Conservation (phyloP, 2,797 vertebrate genomes). For the Lepus townsendii region DNA sequence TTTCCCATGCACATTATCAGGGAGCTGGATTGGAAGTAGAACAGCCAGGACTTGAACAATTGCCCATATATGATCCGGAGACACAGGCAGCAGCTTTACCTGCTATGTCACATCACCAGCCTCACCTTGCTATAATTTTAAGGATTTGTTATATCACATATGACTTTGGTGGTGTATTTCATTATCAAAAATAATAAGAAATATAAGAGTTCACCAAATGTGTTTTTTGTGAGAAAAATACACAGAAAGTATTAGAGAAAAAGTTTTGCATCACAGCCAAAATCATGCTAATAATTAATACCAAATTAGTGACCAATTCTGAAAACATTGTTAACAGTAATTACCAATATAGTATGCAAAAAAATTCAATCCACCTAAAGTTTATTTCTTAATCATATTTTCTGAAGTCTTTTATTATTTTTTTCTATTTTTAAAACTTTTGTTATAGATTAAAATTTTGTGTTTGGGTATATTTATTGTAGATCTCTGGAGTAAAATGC, state of each 20-base stretch:
- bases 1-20: no score
- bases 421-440: not conserved
- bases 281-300: not conserved
- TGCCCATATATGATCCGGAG: no score
- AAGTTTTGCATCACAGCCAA: not conserved
- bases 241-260: not conserved
- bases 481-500: not conserved
- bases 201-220: not conserved
- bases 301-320: slow-evolving; percentile 2
- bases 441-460: not conserved
- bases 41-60: no score
- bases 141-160: not conserved
- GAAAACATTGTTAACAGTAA: not conserved
- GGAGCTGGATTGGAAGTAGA: no score
- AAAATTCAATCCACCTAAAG: not conserved
- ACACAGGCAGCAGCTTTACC: no score
- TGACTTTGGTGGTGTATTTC: not conserved
- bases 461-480: not conserved
- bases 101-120: no score
- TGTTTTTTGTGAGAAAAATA: not conserved
- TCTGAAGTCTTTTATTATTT: not conserved
- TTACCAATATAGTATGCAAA: not conserved
- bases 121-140: not conserved
- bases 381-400: not conserved
- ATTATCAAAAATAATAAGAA: slow-evolving; percentile 5